phyloP scores from a whole-genome alignment of 2,797 vertebrate genomes.

The Melanotaenia parkinsoni region DNA sequence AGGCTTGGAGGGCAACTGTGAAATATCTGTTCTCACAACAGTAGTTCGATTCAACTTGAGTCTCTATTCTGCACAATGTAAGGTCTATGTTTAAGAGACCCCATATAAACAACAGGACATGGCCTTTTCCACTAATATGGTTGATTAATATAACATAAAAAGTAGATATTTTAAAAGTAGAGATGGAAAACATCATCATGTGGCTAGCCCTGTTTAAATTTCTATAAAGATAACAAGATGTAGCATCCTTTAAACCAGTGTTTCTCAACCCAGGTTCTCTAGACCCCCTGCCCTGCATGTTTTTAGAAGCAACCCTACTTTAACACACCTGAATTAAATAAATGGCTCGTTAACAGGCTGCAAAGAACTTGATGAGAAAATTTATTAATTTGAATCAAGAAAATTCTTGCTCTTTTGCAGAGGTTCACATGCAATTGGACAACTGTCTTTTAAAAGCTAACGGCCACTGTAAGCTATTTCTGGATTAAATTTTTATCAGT shows the following conservation, averaged over 20 bases:
- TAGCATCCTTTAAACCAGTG: too few relatives aligned
- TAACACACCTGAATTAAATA: too few relatives aligned
- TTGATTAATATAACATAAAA: background rate
- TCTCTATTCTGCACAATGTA: slow-evolving; percentile 3
- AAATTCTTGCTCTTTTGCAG: background rate
- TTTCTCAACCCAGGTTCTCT: too few relatives aligned
- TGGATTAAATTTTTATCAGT: background rate
- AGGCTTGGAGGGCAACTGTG: slow-evolving; percentile 41
- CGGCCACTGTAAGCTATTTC: background rate
- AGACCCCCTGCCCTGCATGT: too few relatives aligned
- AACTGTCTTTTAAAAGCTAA: background rate
- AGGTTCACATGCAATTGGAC: background rate
- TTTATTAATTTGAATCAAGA: too few relatives aligned
- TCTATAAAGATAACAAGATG: background rate
- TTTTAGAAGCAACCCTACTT: too few relatives aligned
- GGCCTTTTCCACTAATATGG: background rate
- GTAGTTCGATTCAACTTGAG: slow-evolving; percentile 19
- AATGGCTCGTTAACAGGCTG: too few relatives aligned
- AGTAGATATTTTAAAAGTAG: background rate
- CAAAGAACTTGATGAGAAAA: too few relatives aligned
- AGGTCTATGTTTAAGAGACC: background rate
- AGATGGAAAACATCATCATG: background rate
- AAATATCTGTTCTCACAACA: slow-evolving; percentile 68
- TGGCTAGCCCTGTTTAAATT: background rate
- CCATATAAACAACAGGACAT: background rate